These are phyloP conservation scores for Mantis religiosa DNA, from an alignment of 2,888 invertebrate genomes.

Conservation along the genomic window DNA sequence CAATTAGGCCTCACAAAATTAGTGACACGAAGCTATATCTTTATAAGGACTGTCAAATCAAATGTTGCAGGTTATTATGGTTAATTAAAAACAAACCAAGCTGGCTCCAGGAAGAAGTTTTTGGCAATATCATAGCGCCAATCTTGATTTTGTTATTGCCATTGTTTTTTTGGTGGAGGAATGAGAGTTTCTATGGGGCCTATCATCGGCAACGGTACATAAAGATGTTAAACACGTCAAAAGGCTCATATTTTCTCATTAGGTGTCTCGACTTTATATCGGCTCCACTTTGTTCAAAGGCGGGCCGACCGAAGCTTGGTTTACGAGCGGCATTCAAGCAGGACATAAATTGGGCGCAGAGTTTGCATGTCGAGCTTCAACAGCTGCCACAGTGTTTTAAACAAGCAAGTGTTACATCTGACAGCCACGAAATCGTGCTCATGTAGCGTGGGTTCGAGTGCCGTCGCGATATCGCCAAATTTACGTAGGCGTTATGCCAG, in stretches of 20 bases:
- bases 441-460: neutral
- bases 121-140: neutral
- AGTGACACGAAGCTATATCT: no score
- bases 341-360: neutral
- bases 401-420: neutral
- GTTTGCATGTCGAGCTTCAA: neutral
- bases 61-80: no score
- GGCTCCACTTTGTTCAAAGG: neutral
- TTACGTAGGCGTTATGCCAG: neutral
- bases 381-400: neutral
- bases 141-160: neutral
- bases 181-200: no score
- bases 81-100: neutral
- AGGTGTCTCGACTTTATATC: neutral
- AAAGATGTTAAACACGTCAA: neutral
- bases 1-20: no score
- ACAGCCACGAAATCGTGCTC: neutral
- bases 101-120: neutral
- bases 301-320: neutral
- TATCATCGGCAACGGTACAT: neutral
- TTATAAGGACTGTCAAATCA: no score
- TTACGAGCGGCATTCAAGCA: neutral
- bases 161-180: neutral
- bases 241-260: neutral
- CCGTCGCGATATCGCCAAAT: neutral